Percentiles rank a stretch among this genome's conserved stretches.
phyloP scores from a whole-genome alignment of 2,113 vertebrate genomes.

The Echinops telfairi region DNA sequence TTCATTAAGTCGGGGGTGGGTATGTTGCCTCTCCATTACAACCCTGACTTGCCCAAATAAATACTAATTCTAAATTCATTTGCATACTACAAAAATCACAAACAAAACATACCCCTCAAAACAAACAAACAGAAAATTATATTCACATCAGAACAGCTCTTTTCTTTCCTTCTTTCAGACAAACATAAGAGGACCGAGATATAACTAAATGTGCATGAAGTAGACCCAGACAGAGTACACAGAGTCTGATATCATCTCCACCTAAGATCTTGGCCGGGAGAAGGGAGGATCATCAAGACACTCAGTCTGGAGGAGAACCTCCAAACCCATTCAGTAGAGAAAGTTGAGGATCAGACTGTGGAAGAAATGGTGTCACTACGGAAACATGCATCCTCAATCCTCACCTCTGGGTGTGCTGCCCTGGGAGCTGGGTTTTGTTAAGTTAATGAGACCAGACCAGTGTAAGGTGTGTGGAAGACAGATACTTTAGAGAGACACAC shows the following conservation, averaged over 20 bases:
- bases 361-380: not conserved
- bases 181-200: not conserved
- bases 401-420: not conserved
- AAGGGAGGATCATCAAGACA: fast-evolving
- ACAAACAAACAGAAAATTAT: not conserved
- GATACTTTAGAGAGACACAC: not conserved
- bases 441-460: not conserved
- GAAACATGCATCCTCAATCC: not conserved
- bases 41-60: not conserved
- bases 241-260: fast-evolving
- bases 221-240: fast-evolving
- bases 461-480: not conserved
- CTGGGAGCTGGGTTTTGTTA: not conserved
- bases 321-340: not conserved
- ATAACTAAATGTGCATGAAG: fast-evolving
- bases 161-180: not conserved
- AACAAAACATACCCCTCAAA: not conserved
- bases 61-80: not conserved
- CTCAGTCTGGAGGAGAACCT: fast-evolving
- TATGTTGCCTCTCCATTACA: not conserved
- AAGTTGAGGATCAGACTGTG: not conserved
- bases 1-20: fast-evolving
- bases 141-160: not conserved
- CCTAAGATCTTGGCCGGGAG: not conserved
- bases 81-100: not conserved